These are phyloP conservation scores for Acrocyrtus sp. DNA, from an alignment of 2,888 invertebrate genomes.

Conservation along the genomic window DNA sequence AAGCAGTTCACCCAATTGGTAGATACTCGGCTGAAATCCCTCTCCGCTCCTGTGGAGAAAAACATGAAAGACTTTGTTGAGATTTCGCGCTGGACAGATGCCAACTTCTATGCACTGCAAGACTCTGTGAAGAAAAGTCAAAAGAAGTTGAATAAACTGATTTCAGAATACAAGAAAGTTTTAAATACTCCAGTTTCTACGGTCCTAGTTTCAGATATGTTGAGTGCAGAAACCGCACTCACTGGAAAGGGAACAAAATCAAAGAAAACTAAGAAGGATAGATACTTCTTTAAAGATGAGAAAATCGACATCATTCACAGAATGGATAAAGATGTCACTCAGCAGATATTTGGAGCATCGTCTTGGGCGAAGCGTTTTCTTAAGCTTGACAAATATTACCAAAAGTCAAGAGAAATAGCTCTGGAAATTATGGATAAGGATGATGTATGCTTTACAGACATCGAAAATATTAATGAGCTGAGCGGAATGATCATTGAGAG, in stretches of 20 bases:
- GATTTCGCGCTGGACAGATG: conserved; percentile 94
- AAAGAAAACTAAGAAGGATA: conserved; percentile 21
- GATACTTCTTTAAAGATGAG: too few relatives aligned
- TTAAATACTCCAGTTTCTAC: conserved; percentile 49
- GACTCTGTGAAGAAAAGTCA: conserved; percentile 90
- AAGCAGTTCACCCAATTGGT: conserved; percentile 79
- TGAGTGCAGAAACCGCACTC: conserved; percentile 11
- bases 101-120: conserved; percentile 93
- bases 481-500: conserved; percentile 50
- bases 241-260: conserved; percentile 24
- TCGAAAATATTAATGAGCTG: conserved; percentile 51
- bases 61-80: conserved; percentile 93
- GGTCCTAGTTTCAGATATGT: conserved; percentile 50
- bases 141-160: conserved; percentile 84
- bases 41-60: conserved; percentile 87
- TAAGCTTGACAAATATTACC: conserved; percentile 49
- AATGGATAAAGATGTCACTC: background rate
- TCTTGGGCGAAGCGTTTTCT: conserved; percentile 29
- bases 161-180: conserved; percentile 74
- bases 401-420: conserved; percentile 37
- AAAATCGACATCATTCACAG: too few relatives aligned
- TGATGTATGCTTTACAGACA: conserved; percentile 7
- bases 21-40: conserved; percentile 73
- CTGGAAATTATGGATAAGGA: conserved; percentile 30
- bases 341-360: too few relatives aligned